Conservation (phyloP, 2,888 invertebrate species). For the Hemistola chrysoprasaria region DNA sequence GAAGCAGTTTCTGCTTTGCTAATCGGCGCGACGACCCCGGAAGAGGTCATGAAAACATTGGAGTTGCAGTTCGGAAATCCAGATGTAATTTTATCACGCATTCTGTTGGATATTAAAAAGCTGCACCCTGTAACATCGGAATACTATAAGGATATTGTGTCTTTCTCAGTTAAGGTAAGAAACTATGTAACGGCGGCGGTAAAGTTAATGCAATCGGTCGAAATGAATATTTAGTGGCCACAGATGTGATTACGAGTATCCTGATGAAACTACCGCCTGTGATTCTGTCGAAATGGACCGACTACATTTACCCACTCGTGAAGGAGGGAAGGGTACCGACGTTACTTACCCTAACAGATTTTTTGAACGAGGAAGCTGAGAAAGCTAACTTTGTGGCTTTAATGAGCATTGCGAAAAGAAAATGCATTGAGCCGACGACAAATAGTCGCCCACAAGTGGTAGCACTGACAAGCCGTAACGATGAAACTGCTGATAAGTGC, state of each 20-base stretch:
- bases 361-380: slow-evolving; percentile 26
- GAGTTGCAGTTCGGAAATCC: too few relatives aligned
- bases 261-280: slow-evolving; percentile 26
- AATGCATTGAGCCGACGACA: slow-evolving; percentile 17
- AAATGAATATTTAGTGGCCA: slow-evolving; percentile 22
- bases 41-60: too few relatives aligned
- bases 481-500: slow-evolving; percentile 11
- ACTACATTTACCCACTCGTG: slow-evolving; percentile 29
- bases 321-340: slow-evolving; percentile 18
- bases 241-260: slow-evolving; percentile 13
- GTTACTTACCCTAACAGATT: slow-evolving; percentile 28
- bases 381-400: too few relatives aligned
- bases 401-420: too few relatives aligned
- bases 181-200: neutral
- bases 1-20: too few relatives aligned
- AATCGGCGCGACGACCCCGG: too few relatives aligned
- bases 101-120: too few relatives aligned
- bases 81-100: too few relatives aligned
- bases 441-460: too few relatives aligned
- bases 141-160: slow-evolving; percentile 1
- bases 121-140: neutral
- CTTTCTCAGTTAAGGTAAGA: slow-evolving; percentile 1
- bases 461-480: too few relatives aligned
- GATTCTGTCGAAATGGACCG: slow-evolving; percentile 30
- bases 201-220: slow-evolving; percentile 11